Conservation (phyloP, 2,797 vertebrate species). For the Hozukius guyotensis region DNA sequence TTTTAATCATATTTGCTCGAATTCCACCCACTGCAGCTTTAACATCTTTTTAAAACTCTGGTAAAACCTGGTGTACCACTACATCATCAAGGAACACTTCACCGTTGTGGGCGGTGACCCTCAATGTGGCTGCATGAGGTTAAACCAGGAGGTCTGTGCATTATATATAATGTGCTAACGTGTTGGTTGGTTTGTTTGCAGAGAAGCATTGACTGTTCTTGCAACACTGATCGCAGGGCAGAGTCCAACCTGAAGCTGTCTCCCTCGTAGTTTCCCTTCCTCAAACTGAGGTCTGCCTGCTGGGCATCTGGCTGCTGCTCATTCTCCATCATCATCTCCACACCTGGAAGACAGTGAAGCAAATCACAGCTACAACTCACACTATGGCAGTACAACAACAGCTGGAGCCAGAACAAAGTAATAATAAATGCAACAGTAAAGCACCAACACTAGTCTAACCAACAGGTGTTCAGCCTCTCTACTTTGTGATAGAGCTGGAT, state of each 20-base stretch:
- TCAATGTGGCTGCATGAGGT: accelerated
- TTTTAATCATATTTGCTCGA: too few species aligned
- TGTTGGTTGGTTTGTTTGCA: too few species aligned
- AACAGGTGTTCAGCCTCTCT: neutral
- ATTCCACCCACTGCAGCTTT: too few species aligned
- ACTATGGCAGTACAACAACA: accelerated
- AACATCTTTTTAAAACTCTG: neutral
- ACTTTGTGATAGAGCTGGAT: accelerated
- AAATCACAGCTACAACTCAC: neutral
- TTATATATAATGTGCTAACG: neutral
- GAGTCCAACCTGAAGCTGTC: constrained; percentile 74
- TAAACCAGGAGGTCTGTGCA: neutral
- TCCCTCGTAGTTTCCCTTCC: neutral
- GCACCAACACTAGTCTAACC: neutral
- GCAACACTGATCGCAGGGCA: neutral
- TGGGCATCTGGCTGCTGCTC: constrained; percentile 48
- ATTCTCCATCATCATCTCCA: constrained; percentile 59
- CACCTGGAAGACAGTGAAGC: constrained; percentile 9
- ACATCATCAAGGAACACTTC: too few species aligned
- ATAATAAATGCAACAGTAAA: neutral
- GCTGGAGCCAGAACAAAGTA: neutral
- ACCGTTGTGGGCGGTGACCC: neutral
- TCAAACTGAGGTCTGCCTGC: constrained; percentile 21
- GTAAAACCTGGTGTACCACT: neutral
- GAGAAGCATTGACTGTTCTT: neutral